phyloP scores from a whole-genome alignment of 2,888 invertebrate species.

The Cryptocephalus moraei region DNA sequence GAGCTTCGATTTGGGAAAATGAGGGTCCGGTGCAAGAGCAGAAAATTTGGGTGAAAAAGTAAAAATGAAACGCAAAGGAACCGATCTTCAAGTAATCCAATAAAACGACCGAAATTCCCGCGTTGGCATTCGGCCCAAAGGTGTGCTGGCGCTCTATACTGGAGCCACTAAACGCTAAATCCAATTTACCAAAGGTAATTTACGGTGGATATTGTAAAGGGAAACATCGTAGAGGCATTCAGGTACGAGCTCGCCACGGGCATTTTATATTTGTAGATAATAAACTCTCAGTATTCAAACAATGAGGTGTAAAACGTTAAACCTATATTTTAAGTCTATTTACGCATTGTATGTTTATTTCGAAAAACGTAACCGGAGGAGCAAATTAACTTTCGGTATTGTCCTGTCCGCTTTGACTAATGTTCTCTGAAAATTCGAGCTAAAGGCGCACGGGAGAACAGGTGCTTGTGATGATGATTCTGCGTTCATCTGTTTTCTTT shows the following conservation, averaged over 20 bases:
- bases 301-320: conserved; percentile 2
- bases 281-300: not conserved
- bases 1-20: too few relatives aligned
- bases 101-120: too few relatives aligned
- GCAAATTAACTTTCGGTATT: conserved; percentile 36
- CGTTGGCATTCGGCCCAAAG: too few relatives aligned
- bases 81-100: too few relatives aligned
- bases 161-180: not conserved
- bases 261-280: not conserved
- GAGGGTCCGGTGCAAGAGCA: too few relatives aligned
- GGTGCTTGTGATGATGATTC: conserved; percentile 24
- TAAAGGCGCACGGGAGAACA: conserved; percentile 22
- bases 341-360: conserved; percentile 23
- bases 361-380: conserved; percentile 21
- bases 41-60: too few relatives aligned
- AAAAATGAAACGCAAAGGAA: too few relatives aligned
- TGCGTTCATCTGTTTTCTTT: conserved; percentile 14
- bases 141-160: too few relatives aligned
- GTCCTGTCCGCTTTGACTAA: conserved; percentile 33
- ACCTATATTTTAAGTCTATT: conserved; percentile 22
- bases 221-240: not conserved
- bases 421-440: conserved; percentile 17
- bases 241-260: not conserved
- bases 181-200: not conserved
- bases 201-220: not conserved